These are phyloP conservation scores for Engystomops pustulosus DNA, from an alignment of 2,113 vertebrate genomes.

Conservation along the genomic window DNA sequence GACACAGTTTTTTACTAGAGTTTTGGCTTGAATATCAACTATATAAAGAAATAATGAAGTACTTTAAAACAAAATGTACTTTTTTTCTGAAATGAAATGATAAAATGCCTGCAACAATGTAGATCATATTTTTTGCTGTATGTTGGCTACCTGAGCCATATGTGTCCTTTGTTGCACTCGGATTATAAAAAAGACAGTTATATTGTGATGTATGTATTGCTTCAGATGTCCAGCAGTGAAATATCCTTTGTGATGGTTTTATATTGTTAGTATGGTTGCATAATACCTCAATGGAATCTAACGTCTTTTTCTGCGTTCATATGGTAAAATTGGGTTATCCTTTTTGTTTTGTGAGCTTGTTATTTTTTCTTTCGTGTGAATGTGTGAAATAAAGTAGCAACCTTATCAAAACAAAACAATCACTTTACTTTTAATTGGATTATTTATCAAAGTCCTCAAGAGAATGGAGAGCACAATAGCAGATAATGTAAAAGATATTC, in stretches of 20 bases:
- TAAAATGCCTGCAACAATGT: no score
- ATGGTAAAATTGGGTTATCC: neutral
- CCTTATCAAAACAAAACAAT: conserved; percentile 32
- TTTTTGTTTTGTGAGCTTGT: neutral
- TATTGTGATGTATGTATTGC: neutral
- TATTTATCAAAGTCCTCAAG: conserved; percentile 21
- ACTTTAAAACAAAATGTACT: no score
- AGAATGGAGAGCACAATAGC: neutral
- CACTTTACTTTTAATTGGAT: conserved; percentile 30
- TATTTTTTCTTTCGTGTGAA: neutral
- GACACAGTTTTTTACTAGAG: no score
- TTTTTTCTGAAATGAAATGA: no score
- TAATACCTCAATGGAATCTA: neutral
- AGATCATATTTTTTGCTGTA: no score
- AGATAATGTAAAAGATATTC: conserved; percentile 25
- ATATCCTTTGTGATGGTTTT: neutral
- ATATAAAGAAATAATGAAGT: no score
- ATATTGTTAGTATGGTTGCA: neutral
- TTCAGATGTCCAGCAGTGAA: neutral
- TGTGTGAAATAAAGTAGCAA: neutral
- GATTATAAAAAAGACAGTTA: no score
- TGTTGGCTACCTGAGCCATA: no score
- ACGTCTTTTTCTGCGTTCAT: neutral
- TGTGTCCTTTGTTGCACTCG: no score
- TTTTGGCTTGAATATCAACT: no score